These are phyloP conservation scores for Drosophila parthenogenetica DNA, from an alignment of 2,888 invertebrate species.

Conservation along the genomic window DNA sequence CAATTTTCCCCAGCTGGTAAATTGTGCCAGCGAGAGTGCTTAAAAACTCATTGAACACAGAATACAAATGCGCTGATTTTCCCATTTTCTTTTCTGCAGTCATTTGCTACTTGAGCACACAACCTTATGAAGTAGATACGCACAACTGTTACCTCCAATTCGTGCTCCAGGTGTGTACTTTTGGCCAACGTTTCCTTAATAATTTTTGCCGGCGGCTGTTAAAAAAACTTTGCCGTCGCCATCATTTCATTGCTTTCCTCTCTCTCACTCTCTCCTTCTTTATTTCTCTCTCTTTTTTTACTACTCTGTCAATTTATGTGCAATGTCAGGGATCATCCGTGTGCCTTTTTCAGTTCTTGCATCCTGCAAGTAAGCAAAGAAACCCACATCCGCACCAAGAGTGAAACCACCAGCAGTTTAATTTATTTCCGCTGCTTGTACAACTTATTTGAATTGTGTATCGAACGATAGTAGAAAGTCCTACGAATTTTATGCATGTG, in stretches of 20 bases:
- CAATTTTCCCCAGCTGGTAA: slow-evolving; percentile 30
- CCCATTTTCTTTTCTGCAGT: slow-evolving; percentile 9
- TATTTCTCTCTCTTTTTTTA: not conserved
- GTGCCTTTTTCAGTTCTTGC: slow-evolving; percentile 28
- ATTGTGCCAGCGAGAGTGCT: slow-evolving; percentile 35
- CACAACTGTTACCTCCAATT: slow-evolving; percentile 50
- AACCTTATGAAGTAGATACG: slow-evolving; percentile 23
- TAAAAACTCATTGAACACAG: slow-evolving; percentile 53
- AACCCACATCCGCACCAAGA: not conserved
- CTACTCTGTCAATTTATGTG: not conserved
- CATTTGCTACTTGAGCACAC: slow-evolving; percentile 30
- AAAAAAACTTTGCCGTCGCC: slow-evolving; percentile 56
- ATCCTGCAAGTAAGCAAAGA: slow-evolving; percentile 40
- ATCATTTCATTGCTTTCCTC: slow-evolving; percentile 4
- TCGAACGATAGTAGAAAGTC: slow-evolving; percentile 1
- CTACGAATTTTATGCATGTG: no score
- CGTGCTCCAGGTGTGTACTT: slow-evolving; percentile 13
- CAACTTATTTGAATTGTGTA: slow-evolving; percentile 53
- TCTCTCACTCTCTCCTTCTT: slow-evolving; percentile 4
- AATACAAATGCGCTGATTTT: slow-evolving; percentile 7
- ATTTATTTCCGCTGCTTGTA: slow-evolving; percentile 52
- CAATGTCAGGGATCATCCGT: slow-evolving; percentile 11
- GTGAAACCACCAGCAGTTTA: slow-evolving; percentile 37
- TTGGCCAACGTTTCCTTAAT: slow-evolving; percentile 51
- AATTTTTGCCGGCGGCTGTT: slow-evolving; percentile 63